Conservation (phyloP, 2,113 vertebrate genomes). For the Pterocles orientalis region DNA sequence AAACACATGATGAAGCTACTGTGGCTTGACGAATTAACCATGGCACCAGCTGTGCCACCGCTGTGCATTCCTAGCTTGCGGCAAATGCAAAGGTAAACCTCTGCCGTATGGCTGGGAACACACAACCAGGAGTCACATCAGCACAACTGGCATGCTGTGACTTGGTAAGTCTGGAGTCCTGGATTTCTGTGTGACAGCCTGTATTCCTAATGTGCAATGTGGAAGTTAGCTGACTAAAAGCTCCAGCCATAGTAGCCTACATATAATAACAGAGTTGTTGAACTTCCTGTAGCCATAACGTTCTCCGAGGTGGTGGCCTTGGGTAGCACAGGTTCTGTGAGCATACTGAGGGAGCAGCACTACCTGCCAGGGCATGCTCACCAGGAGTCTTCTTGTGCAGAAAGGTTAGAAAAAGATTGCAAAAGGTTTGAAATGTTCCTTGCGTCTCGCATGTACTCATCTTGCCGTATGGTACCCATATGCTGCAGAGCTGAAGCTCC, state of each 20-base stretch:
- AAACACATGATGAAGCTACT: neutral
- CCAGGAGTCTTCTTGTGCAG: neutral
- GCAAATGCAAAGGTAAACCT: neutral
- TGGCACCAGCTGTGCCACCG: neutral
- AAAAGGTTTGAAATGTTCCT: neutral
- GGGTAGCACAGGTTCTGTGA: neutral
- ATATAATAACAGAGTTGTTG: neutral
- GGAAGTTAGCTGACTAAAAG: neutral
- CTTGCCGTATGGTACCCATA: fast-evolving
- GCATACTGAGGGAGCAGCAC: neutral
- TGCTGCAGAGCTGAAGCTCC: neutral
- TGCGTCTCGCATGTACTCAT: neutral
- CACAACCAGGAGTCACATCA: neutral
- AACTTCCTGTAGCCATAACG: neutral
- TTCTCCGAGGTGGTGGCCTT: neutral
- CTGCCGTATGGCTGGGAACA: neutral
- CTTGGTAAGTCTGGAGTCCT: neutral
- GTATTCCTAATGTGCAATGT: neutral
- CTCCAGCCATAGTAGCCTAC: neutral
- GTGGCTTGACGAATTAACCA: neutral
- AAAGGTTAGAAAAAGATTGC: neutral
- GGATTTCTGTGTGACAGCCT: neutral
- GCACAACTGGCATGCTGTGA: neutral
- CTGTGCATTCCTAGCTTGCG: neutral
- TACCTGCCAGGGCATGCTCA: neutral